A percentile compares a stretch with the other conserved stretches of the same genome.
Evolutionary conservation across 64 coral and sea anemone genomes (phyloP).

Genomic region (Montipora capricornis): DNA sequence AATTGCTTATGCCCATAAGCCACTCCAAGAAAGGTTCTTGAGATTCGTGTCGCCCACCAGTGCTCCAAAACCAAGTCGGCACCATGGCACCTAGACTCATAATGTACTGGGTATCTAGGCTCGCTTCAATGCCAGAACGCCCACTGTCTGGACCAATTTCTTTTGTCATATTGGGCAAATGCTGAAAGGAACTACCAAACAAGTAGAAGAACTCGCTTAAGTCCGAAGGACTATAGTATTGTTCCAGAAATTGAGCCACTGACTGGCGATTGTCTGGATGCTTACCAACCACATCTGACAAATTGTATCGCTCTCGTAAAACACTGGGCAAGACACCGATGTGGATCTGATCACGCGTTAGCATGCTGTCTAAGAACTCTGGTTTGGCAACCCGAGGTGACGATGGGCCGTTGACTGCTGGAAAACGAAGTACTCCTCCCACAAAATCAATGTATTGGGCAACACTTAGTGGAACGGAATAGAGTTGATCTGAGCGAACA

Average conservation of each 20-base stretch:
- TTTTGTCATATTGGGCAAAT: slow-evolving; percentile 77
- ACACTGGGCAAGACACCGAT: slow-evolving; percentile 86
- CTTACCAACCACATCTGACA: slow-evolving; percentile 75
- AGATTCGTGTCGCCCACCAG: slow-evolving; percentile 82
- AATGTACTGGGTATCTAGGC: slow-evolving; percentile 96
- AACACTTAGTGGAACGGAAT: slow-evolving; percentile 75
- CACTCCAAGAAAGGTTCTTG: slow-evolving; percentile 99
- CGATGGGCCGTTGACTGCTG: slow-evolving; percentile 73
- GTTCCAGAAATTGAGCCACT: slow-evolving; percentile 91
- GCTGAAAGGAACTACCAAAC: slow-evolving; percentile 83
- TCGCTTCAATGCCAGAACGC: slow-evolving; percentile 90
- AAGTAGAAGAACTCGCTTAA: slow-evolving; percentile 82
- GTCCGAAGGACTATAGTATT: slow-evolving; percentile 80
- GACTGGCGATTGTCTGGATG: slow-evolving; percentile 75
- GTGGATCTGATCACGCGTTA: slow-evolving; percentile 49
- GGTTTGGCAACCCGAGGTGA: slow-evolving; percentile 33
- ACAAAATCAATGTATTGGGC: slow-evolving; percentile 92
- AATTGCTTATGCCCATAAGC: slow-evolving; percentile 93
- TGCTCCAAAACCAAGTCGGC: slow-evolving; percentile 99
- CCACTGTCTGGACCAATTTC: slow-evolving; percentile 90
- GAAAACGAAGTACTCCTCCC: slow-evolving; percentile 89
- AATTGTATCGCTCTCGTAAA: slow-evolving; percentile 85
- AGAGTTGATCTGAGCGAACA: slow-evolving; percentile 76
- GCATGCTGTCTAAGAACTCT: background rate
- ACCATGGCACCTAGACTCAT: slow-evolving; percentile 97